phyloP scores from a whole-genome alignment of 2,113 vertebrate species.

The Aegotheles bennettii region DNA sequence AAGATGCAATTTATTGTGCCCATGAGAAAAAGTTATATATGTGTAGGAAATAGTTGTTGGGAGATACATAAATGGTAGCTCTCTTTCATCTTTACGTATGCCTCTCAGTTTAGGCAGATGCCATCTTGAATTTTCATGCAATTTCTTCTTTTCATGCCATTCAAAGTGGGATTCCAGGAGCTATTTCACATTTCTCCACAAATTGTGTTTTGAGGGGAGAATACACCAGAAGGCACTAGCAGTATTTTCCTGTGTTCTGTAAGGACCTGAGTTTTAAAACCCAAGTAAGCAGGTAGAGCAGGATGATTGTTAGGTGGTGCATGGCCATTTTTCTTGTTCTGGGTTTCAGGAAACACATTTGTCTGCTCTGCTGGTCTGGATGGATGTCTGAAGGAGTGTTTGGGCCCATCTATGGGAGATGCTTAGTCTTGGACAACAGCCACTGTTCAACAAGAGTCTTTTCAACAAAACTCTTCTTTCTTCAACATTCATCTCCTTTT shows the following conservation, averaged over 20 bases:
- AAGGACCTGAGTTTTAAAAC: neutral
- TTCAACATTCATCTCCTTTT: neutral
- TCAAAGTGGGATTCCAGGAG: neutral
- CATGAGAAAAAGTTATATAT: neutral
- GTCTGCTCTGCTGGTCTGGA: neutral
- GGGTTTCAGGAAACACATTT: neutral
- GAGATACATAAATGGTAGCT: neutral
- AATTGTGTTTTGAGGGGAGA: neutral
- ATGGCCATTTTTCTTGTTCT: rapidly evolving
- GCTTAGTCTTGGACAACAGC: neutral
- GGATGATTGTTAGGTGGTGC: neutral
- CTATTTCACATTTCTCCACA: neutral
- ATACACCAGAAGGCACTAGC: neutral
- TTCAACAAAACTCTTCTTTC: neutral
- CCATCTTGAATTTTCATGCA: neutral
- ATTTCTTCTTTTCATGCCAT: neutral
- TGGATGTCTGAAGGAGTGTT: neutral
- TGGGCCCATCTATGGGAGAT: neutral
- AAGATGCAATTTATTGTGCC: neutral
- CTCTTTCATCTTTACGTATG: neutral
- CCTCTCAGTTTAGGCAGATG: neutral
- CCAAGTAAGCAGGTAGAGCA: neutral
- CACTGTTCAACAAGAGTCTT: neutral
- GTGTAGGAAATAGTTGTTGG: neutral
- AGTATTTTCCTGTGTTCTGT: neutral